Evolutionary conservation across 2,888 invertebrate genomes (phyloP), one percentile per base, ranked within the genome.

Genomic region (Notodonta dromedarius): DNA sequence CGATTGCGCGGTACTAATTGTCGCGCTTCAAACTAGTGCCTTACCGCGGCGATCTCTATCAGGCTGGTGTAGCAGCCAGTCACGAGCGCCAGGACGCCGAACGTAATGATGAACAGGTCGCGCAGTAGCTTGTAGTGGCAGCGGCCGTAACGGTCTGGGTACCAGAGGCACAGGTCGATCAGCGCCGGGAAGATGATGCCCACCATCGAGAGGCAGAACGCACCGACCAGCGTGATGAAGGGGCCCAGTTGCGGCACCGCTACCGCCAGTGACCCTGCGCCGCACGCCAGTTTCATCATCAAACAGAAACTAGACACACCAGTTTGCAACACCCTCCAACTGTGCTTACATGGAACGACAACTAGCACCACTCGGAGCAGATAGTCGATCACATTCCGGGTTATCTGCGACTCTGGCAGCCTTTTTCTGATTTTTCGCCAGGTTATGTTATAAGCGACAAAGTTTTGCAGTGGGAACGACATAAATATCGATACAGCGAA

Each of bases 391-490:
- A 56, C 0, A 0, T 40, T 42, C 0, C 62, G 54, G 58, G 58
- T 35, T 35, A 35, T 35, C 7, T 84, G 87, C 69, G 85, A 83
- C 68, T 86, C 0, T 4, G 70, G n/a, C 86, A 56, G 16, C 1
- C 16, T 82, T 57, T 84, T 95, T 44, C 72, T 64, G 0, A 81
- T 0, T 57, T 73, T 81, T 9, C 74, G 65, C 96, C 96, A 97
- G 32, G 98, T 89, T 58, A 98, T 97, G 69, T 96, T 95, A 70
- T 98, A 96, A 0, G 98, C 98, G 3, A 98, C 98, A 86, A 97
- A 98, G 76, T 97, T 97, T 92, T 98, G 98, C 4, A 98, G 94
- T 0, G 97, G 97, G 82, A 97, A 98, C 0, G 97, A 96, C 60
- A 98, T 95, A 78, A 96, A 97, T 67, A 98, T 96, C 3, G 96